Conservation (phyloP, 2,888 invertebrate species). For the Plebejus melissa region DNA sequence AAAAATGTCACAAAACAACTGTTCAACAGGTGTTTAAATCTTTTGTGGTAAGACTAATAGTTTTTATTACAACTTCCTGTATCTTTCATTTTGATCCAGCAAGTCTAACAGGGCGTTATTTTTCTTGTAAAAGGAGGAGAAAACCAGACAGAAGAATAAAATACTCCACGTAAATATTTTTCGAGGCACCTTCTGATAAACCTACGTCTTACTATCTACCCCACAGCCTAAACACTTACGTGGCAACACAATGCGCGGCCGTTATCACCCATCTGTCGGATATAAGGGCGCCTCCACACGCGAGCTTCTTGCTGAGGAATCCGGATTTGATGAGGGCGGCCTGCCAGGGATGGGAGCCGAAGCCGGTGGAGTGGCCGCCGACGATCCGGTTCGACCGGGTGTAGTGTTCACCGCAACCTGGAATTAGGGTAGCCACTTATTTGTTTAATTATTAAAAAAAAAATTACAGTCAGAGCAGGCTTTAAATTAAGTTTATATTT, state of each 20-base stretch:
- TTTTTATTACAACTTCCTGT: too few relatives aligned
- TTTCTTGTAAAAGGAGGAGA: too few relatives aligned
- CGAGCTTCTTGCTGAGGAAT: constrained; percentile 92
- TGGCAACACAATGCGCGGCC: constrained; percentile 94
- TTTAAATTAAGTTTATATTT: too few relatives aligned
- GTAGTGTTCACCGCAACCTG: constrained; percentile 94
- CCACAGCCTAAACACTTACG: constrained; percentile 77
- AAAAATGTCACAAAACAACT: too few relatives aligned
- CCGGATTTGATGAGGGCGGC: constrained; percentile 95
- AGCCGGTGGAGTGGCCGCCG: constrained; percentile 93
- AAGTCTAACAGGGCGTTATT: too few relatives aligned
- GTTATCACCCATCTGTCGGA: constrained; percentile 96
- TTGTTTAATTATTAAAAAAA: neutral
- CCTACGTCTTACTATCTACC: too few relatives aligned
- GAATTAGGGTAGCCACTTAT: constrained; percentile 43
- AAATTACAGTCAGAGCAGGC: neutral
- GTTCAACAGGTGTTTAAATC: too few relatives aligned
- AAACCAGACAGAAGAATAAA: too few relatives aligned
- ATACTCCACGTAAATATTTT: too few relatives aligned
- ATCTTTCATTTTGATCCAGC: too few relatives aligned
- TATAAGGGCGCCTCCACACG: constrained; percentile 93
- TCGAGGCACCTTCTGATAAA: too few relatives aligned
- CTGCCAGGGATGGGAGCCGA: constrained; percentile 96
- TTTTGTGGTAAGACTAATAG: too few relatives aligned
- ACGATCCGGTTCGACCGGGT: constrained; percentile 94